A percentile compares a stretch with the other conserved stretches of the same genome.
These are phyloP conservation scores for Apaloderma vittatum DNA, from an alignment of 2,113 vertebrate genomes.

Conservation along the genomic window DNA sequence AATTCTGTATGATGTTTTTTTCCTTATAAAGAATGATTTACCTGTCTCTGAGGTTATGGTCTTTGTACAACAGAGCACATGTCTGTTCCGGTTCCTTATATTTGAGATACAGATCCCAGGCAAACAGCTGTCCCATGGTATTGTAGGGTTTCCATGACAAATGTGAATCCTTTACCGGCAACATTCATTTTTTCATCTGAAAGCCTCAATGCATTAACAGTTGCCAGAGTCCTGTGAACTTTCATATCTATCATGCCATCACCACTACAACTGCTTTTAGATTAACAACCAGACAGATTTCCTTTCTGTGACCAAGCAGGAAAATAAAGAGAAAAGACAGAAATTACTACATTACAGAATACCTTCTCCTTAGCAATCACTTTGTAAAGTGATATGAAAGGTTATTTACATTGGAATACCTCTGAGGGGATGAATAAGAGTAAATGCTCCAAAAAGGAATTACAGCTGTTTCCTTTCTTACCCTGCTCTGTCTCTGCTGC, in stretches of 20 bases:
- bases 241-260: neutral
- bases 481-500: neutral
- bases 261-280: constrained; percentile 8
- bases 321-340: constrained; percentile 38
- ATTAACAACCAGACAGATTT: neutral
- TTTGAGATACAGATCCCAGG: neutral
- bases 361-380: neutral
- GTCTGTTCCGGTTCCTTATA: constrained; percentile 2
- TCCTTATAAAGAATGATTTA: constrained; percentile 27
- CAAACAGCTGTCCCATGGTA: neutral
- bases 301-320: neutral
- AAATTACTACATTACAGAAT: neutral
- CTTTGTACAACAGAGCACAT: neutral
- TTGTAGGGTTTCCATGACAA: neutral
- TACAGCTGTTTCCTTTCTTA: constrained; percentile 29
- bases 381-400: constrained; percentile 26
- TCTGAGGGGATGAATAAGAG: neutral
- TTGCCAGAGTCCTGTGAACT: constrained; percentile 23
- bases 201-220: neutral
- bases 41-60: neutral
- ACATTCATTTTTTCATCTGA: neutral
- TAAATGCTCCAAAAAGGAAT: neutral
- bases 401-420: constrained; percentile 16
- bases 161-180: constrained; percentile 16
- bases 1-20: neutral